Conservation (phyloP, 2,797 vertebrate genomes). For the Melanotaenia parkinsoni region DNA sequence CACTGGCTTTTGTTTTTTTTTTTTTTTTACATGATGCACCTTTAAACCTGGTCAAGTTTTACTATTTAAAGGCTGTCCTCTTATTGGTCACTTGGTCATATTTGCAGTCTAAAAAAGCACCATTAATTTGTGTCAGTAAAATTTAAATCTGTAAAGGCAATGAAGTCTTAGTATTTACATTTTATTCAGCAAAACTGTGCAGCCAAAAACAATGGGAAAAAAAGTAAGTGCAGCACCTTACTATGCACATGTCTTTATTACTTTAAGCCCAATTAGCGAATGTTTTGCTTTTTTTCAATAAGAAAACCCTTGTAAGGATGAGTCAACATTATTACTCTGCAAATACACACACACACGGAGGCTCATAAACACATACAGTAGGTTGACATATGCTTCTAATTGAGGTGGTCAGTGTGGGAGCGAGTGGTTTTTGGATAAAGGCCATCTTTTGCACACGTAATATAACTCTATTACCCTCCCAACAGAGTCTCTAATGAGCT, state of each 20-base stretch:
- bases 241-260: background rate
- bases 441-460: constrained; percentile 69
- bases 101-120: too few species aligned
- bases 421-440: constrained; percentile 66
- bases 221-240: too few species aligned
- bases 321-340: constrained; percentile 13
- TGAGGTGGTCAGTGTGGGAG: constrained; percentile 49
- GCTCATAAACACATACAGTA: constrained; percentile 32
- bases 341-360: constrained; percentile 21
- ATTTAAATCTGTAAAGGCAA: too few species aligned
- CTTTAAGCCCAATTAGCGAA: background rate
- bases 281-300: constrained; percentile 4
- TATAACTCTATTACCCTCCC: constrained; percentile 74
- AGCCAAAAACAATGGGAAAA: too few species aligned
- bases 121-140: too few species aligned
- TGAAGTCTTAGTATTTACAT: too few species aligned
- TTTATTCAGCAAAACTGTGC: too few species aligned
- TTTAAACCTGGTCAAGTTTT: too few species aligned
- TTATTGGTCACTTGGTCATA: too few species aligned
- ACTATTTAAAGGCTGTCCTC: too few species aligned
- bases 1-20: too few species aligned
- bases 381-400: constrained; percentile 60
- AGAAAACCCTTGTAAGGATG: constrained; percentile 12
- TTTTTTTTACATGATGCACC: too few species aligned
- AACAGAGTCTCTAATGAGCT: constrained; percentile 72